Evolutionary conservation across 92 coral and sea anemone species (phyloP).

Genomic region (Phymanthus crucifer): DNA sequence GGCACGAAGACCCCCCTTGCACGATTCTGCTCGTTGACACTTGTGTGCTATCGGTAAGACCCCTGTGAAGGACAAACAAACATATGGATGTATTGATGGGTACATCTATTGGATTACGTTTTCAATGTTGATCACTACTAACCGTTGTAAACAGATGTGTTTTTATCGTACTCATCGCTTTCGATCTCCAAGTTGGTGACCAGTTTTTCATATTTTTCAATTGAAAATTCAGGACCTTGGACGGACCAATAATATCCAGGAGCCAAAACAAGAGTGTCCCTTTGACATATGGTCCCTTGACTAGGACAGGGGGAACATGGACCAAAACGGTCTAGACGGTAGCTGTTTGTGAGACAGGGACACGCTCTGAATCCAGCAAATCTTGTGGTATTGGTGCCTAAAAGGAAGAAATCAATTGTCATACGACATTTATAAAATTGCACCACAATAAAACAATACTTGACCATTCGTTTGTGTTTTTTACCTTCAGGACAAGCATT

Average conservation of each 20-base stretch:
- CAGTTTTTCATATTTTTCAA: constrained; percentile 1
- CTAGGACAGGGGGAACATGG: constrained; percentile 17
- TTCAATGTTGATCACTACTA: neutral
- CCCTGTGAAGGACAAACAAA: neutral
- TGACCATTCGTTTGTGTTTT: neutral
- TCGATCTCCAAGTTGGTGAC: constrained; percentile 8
- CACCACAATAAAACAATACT: neutral
- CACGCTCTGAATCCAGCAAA: constrained; percentile 40
- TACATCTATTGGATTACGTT: neutral
- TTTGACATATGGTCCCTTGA: constrained; percentile 14
- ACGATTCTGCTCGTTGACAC: constrained; percentile 18
- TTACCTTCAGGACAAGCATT: constrained; percentile 42
- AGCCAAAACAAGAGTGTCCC: constrained; percentile 5
- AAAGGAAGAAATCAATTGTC: neutral
- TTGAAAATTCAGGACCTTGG: neutral
- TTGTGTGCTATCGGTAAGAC: neutral
- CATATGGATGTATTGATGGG: neutral
- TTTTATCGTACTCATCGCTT: constrained; percentile 8
- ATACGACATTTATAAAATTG: neutral
- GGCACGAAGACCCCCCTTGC: constrained; percentile 16
- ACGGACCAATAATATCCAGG: constrained; percentile 34
- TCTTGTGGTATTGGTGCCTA: constrained; percentile 25
- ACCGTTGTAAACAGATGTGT: constrained; percentile 2
- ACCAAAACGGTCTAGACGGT: constrained; percentile 38
- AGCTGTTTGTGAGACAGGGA: constrained; percentile 14